These are phyloP conservation scores for Scomber japonicus DNA, from an alignment of 2,113 vertebrate genomes.

Conservation along the genomic window DNA sequence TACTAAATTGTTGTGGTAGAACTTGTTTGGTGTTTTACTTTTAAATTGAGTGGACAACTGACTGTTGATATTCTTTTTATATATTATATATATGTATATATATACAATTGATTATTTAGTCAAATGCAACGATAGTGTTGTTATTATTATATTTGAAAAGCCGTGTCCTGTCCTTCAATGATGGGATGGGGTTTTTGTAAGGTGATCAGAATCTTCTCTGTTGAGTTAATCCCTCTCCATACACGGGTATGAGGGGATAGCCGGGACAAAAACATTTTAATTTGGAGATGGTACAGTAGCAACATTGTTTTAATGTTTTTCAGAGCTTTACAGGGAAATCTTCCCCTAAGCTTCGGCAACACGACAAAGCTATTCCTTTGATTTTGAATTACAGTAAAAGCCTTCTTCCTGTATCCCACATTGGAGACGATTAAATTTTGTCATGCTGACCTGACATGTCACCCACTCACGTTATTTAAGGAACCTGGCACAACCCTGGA, in stretches of 20 bases:
- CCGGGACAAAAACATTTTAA: conserved; percentile 81
- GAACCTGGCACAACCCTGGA: conserved; percentile 31
- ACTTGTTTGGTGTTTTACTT: neutral
- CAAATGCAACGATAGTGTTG: neutral
- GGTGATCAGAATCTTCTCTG: conserved; percentile 68
- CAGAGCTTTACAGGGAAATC: conserved; percentile 81
- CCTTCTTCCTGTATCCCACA: conserved; percentile 86
- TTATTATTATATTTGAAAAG: conserved; percentile 1
- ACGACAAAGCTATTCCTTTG: conserved; percentile 70
- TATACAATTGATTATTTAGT: neutral
- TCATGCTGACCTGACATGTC: conserved; percentile 86
- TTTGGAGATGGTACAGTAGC: conserved; percentile 81
- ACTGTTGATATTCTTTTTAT: neutral
- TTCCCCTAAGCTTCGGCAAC: conserved; percentile 83
- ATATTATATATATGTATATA: too few relatives aligned
- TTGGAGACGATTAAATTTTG: conserved; percentile 92
- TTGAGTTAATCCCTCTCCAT: conserved; percentile 77
- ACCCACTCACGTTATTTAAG: conserved; percentile 63
- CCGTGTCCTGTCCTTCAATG: conserved; percentile 24
- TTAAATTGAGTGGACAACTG: neutral
- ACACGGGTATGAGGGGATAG: conserved; percentile 74
- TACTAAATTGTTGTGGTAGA: neutral
- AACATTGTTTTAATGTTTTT: conserved; percentile 81
- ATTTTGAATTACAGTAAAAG: conserved; percentile 92
- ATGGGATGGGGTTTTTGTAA: conserved; percentile 43